Evolutionary conservation across 2,888 invertebrate genomes (phyloP).

Genomic region (Dione juno): DNA sequence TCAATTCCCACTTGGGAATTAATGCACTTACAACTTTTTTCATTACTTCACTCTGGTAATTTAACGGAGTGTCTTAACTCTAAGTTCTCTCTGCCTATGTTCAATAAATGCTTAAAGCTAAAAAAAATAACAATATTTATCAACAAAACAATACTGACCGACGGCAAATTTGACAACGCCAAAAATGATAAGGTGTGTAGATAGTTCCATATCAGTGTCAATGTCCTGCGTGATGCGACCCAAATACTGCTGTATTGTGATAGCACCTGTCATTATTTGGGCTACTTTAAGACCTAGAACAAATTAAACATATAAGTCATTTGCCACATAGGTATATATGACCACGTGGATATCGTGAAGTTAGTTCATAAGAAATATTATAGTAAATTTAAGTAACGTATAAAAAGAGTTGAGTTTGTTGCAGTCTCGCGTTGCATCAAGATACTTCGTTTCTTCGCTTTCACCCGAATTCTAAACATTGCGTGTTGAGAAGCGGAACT

Average conservation of each 20-base stretch:
- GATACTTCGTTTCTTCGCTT: background rate
- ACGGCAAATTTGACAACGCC: conserved; percentile 64
- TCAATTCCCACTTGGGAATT: too few species aligned
- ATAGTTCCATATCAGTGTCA: conserved; percentile 53
- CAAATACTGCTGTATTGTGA: conserved; percentile 66
- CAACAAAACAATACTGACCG: conserved; percentile 53
- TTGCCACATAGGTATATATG: too few species aligned
- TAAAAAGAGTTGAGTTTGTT: too few species aligned
- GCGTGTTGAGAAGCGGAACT: background rate
- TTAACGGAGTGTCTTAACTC: too few species aligned
- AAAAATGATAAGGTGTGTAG: conserved; percentile 64
- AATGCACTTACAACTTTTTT: too few species aligned
- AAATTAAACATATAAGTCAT: background rate
- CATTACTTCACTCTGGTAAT: too few species aligned
- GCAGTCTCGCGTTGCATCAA: background rate
- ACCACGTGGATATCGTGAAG: too few species aligned
- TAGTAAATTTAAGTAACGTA: too few species aligned
- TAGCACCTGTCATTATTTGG: conserved; percentile 63
- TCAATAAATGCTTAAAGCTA: too few species aligned
- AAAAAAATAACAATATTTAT: background rate
- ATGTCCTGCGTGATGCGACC: conserved; percentile 69
- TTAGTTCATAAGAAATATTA: too few species aligned
- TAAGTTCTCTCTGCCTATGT: background rate
- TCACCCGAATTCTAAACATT: background rate
- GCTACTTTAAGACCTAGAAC: conserved; percentile 64